phyloP scores from a whole-genome alignment of 2,113 vertebrate species.

The Oryzias celebensis region DNA sequence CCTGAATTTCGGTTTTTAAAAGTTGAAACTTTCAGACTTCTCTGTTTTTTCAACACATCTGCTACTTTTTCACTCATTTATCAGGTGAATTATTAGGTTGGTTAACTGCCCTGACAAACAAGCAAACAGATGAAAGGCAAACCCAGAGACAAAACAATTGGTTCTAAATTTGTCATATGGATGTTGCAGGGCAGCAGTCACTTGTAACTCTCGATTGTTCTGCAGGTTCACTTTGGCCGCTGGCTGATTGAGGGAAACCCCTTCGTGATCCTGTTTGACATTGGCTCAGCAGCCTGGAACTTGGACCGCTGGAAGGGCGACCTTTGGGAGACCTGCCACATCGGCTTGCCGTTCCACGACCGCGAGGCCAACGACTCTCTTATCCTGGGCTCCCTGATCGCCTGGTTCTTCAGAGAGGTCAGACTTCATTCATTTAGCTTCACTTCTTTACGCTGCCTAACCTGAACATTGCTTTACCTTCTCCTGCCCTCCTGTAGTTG shows the following conservation, averaged over 20 bases:
- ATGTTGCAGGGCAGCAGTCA: too few relatives aligned
- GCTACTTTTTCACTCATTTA: too few relatives aligned
- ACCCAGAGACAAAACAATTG: too few relatives aligned
- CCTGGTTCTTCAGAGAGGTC: slow-evolving; percentile 98
- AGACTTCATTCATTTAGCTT: not conserved
- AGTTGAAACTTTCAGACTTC: too few relatives aligned
- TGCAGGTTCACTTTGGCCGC: slow-evolving; percentile 89
- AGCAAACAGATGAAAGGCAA: too few relatives aligned
- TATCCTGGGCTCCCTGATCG: slow-evolving; percentile 89
- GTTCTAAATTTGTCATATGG: too few relatives aligned
- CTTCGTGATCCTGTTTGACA: slow-evolving; percentile 91
- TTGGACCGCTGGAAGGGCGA: slow-evolving; percentile 94
- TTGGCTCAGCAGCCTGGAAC: slow-evolving; percentile 88
- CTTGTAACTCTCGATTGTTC: not conserved
- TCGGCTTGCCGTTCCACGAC: slow-evolving; percentile 90
- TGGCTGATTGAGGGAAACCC: slow-evolving; percentile 97
- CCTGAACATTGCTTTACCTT: not conserved
- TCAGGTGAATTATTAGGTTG: too few relatives aligned
- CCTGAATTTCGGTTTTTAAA: too few relatives aligned
- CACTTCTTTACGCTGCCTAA: not conserved
- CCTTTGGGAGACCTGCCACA: slow-evolving; percentile 86
- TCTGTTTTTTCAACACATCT: too few relatives aligned
- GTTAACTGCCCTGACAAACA: too few relatives aligned
- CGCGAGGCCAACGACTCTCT: slow-evolving; percentile 90
- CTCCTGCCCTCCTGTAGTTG: slow-evolving; percentile 72